Evolutionary conservation across 2,888 invertebrate genomes (phyloP).

Genomic region (Lamellibrachia columna): DNA sequence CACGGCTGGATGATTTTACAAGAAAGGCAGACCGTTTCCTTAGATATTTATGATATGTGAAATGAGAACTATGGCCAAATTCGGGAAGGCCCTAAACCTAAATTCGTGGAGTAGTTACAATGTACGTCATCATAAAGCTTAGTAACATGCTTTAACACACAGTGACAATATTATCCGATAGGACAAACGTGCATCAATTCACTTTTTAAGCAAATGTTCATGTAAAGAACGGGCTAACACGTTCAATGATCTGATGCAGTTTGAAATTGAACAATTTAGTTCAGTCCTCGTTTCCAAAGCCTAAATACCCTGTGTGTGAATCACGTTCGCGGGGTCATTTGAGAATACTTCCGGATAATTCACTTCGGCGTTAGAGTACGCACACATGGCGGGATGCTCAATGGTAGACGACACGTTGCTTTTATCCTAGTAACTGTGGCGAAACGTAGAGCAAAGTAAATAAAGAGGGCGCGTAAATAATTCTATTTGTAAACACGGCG

Average conservation of each 20-base stretch:
- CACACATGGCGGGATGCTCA: not conserved
- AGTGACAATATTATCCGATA: not conserved
- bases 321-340: not conserved
- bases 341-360: not conserved
- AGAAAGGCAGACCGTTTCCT: not conserved
- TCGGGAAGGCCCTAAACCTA: not conserved
- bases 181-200: not conserved
- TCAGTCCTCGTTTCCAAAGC: not conserved
- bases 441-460: not conserved
- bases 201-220: not conserved
- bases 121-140: not conserved
- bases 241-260: not conserved
- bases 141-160: not conserved
- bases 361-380: not conserved
- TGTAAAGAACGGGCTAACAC: not conserved
- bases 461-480: not conserved
- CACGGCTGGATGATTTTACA: not conserved
- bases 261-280: not conserved
- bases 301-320: not conserved
- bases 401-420: not conserved
- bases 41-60: no score
- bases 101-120: not conserved
- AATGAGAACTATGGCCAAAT: not conserved
- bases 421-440: not conserved
- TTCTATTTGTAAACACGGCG: not conserved